Evolutionary conservation across 2,888 invertebrate species (phyloP).

Genomic region (Apodemia zela): DNA sequence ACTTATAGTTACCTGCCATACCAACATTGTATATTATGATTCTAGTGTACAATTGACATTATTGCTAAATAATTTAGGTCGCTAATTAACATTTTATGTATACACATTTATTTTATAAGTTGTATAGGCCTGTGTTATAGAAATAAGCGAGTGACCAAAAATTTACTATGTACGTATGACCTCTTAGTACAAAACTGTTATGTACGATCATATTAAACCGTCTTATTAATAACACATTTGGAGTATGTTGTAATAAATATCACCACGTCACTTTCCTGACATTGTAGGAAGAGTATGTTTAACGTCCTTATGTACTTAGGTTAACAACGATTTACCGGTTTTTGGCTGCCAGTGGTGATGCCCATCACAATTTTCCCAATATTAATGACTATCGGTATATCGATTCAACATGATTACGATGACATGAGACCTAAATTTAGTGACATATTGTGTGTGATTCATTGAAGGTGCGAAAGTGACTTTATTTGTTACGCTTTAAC

Average conservation of each 20-base stretch:
- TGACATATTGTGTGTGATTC: too few species aligned
- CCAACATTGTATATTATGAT: too few species aligned
- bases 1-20: too few species aligned
- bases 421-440: too few species aligned
- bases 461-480: too few species aligned
- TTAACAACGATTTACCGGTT: neutral
- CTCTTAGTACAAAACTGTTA: conserved; percentile 65
- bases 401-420: too few species aligned
- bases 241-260: neutral
- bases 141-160: conserved; percentile 21
- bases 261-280: neutral
- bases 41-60: neutral
- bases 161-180: conserved; percentile 20
- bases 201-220: conserved; percentile 1
- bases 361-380: too few species aligned
- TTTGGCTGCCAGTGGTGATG: too few species aligned
- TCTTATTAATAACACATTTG: conserved; percentile 9
- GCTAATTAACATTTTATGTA: neutral
- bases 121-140: conserved; percentile 33
- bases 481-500: too few species aligned
- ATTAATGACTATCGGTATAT: too few species aligned
- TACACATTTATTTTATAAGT: conserved; percentile 17
- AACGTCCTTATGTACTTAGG: neutral
- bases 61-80: conserved; percentile 2
- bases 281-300: neutral